Percentiles rank a stretch among this genome's conserved stretches.
Conservation (phyloP, 2,113 vertebrate genomes). For the Cygnus buccinator region DNA sequence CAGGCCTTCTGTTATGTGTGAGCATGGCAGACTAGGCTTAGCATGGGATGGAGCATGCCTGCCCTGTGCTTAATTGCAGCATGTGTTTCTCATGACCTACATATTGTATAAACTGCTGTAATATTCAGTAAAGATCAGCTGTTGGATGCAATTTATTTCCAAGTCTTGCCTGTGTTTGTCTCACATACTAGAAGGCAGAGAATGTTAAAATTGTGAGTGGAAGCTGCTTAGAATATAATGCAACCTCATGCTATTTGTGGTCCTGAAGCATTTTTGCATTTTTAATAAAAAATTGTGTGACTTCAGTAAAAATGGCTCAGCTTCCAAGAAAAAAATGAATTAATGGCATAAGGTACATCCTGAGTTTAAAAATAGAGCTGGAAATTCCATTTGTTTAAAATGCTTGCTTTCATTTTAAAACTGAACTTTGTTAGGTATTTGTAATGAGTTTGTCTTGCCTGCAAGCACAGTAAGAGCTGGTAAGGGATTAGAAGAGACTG, state of each 20-base stretch:
- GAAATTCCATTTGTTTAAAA: not conserved
- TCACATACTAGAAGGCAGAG: not conserved
- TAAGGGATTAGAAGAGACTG: not conserved
- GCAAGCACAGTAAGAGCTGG: not conserved
- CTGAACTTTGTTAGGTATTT: not conserved
- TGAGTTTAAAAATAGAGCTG: not conserved
- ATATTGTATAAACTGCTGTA: not conserved
- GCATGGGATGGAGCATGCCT: not conserved
- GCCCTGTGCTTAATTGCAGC: not conserved
- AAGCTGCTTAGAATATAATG: not conserved
- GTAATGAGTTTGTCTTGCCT: not conserved
- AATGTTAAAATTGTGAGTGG: not conserved
- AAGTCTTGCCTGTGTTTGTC: not conserved
- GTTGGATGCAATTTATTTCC: not conserved
- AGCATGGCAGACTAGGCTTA: not conserved
- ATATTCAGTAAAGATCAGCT: not conserved
- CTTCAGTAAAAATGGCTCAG: slow-evolving; percentile 29
- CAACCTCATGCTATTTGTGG: not conserved
- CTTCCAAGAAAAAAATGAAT: slow-evolving; percentile 2
- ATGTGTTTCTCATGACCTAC: slow-evolving; percentile 25
- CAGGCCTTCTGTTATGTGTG: not conserved
- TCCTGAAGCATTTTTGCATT: not conserved
- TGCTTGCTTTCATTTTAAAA: not conserved
- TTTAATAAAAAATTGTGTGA: slow-evolving; percentile 3
- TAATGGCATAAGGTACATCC: slow-evolving; percentile 8